A percentile compares a stretch with the other conserved stretches of the same genome.
Evolutionary conservation across 1,140 invertebrate genomes (phyloP).

Genomic region (Meteorus sp.): DNA sequence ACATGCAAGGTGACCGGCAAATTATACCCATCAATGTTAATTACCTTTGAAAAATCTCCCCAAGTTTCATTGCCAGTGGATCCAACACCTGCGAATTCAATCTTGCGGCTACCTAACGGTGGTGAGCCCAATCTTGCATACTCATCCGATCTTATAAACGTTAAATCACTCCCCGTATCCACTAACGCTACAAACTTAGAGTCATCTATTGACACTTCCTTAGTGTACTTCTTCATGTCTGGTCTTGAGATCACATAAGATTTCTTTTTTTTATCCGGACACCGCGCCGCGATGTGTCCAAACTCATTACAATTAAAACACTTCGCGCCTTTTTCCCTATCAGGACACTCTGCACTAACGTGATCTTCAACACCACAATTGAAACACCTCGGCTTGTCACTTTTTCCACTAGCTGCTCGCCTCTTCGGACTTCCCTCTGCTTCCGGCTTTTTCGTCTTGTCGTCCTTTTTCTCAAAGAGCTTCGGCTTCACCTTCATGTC

Average conservation of each 20-base stretch:
- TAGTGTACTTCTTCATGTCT: not conserved
- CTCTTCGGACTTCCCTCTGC: not conserved
- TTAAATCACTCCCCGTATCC: slow-evolving; percentile 20
- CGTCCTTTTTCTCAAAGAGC: slow-evolving; percentile 22
- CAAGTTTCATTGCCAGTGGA: slow-evolving; percentile 14
- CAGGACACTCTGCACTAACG: slow-evolving; percentile 15
- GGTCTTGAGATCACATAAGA: not conserved
- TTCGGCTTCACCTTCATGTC: not conserved
- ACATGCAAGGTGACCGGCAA: slow-evolving; percentile 13
- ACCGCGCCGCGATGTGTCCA: slow-evolving; percentile 1
- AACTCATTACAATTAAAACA: slow-evolving; percentile 20
- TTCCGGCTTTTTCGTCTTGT: slow-evolving; percentile 15
- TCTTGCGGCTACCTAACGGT: slow-evolving; percentile 2
- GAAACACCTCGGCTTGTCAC: slow-evolving; percentile 16
- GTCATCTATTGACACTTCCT: not conserved
- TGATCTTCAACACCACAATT: slow-evolving; percentile 23
- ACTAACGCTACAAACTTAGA: slow-evolving; percentile 12
- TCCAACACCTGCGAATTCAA: slow-evolving; percentile 20
- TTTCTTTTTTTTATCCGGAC: not conserved
- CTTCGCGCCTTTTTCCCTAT: slow-evolving; percentile 11
- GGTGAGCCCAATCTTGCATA: slow-evolving; percentile 19
- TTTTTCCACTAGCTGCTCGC: not conserved
- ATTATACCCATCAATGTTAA: slow-evolving; percentile 11
- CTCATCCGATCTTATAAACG: slow-evolving; percentile 22
- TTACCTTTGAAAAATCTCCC: slow-evolving; percentile 2